phyloP scores from a whole-genome alignment of 2,113 vertebrate genomes.

The Edolisoma coerulescens region DNA sequence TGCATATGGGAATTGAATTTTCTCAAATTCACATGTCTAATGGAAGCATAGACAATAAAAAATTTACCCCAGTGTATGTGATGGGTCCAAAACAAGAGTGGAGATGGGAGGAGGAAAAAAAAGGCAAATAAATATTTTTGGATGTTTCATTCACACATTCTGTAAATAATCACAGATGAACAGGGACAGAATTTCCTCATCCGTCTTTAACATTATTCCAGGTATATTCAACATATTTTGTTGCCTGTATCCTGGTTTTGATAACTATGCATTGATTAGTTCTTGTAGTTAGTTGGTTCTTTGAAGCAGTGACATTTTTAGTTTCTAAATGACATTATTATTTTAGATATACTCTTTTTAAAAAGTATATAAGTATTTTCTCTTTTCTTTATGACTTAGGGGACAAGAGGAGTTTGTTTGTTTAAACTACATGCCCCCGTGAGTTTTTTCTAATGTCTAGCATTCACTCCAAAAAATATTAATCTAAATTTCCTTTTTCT shows the following conservation, averaged over 20 bases:
- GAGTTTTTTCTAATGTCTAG: background rate
- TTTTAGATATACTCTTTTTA: background rate
- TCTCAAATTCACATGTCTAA: background rate
- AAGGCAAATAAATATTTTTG: background rate
- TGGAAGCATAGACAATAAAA: background rate
- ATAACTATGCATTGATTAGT: background rate
- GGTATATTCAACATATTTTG: background rate
- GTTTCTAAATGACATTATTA: background rate
- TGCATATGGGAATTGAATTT: background rate
- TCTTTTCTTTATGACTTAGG: background rate
- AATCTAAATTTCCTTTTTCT: background rate
- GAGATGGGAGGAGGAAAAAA: fast-evolving
- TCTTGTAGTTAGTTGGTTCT: background rate
- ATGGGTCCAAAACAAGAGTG: background rate
- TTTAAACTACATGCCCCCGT: background rate
- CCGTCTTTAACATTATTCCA: background rate
- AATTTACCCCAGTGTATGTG: background rate
- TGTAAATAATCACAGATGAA: background rate
- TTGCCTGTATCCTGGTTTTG: background rate
- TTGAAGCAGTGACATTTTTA: background rate
- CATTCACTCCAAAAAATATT: background rate
- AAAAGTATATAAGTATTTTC: background rate
- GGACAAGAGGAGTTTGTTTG: fast-evolving
- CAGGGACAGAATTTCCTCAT: background rate
- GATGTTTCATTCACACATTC: background rate